These are phyloP conservation scores for Brachionus manjavacas DNA, from an alignment of 1,140 invertebrate genomes.

Conservation along the genomic window DNA sequence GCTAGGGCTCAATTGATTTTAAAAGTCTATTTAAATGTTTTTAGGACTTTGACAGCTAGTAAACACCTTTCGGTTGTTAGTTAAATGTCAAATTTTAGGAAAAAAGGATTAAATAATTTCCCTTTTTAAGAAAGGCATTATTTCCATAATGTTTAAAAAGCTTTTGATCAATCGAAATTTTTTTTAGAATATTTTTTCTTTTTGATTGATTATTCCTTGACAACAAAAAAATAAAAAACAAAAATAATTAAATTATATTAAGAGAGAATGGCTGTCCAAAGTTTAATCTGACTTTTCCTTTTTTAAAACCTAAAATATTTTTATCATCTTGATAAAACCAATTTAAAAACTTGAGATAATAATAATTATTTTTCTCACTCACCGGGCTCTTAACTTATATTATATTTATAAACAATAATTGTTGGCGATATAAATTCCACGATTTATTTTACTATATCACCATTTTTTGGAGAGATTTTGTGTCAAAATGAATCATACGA, in stretches of 20 bases:
- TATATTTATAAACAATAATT: too few relatives aligned
- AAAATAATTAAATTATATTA: neutral
- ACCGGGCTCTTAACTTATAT: too few relatives aligned
- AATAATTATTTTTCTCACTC: too few relatives aligned
- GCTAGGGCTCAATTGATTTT: too few relatives aligned
- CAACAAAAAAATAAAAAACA: neutral
- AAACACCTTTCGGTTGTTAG: neutral
- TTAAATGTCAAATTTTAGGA: neutral
- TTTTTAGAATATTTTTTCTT: neutral
- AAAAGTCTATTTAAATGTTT: neutral
- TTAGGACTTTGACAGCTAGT: neutral
- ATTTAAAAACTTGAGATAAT: neutral
- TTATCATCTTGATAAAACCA: neutral
- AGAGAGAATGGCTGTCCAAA: conserved; percentile 13
- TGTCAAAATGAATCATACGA: too few relatives aligned
- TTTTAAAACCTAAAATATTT: too few relatives aligned
- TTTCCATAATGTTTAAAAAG: conserved; percentile 6
- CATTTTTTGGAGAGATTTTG: too few relatives aligned
- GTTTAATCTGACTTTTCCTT: neutral
- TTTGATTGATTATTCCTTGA: neutral
- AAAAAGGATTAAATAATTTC: neutral
- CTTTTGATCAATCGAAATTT: neutral
- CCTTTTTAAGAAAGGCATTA: neutral
- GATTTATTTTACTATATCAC: too few relatives aligned
- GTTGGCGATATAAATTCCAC: too few relatives aligned